phyloP scores from a whole-genome alignment of 2,797 vertebrate genomes.

The Allobates femoralis region DNA sequence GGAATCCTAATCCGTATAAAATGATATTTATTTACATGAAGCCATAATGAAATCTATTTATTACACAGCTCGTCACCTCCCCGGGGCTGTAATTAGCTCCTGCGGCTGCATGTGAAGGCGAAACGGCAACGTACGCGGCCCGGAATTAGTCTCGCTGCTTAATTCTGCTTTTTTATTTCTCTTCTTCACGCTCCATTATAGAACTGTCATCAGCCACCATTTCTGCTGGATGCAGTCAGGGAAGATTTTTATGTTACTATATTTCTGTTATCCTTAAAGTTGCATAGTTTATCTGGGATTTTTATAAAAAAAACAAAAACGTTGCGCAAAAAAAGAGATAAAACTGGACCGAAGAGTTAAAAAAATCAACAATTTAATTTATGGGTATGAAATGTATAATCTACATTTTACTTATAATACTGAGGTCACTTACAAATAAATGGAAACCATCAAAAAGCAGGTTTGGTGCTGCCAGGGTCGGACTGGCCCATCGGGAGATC shows the following conservation, averaged over 20 bases:
- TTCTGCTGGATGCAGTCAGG: background rate
- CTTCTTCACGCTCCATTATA: background rate
- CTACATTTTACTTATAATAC: background rate
- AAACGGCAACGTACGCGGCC: background rate
- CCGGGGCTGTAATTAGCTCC: conserved; percentile 57
- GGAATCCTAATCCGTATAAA: conserved; percentile 49
- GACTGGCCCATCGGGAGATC: too few relatives aligned
- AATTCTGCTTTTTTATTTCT: conserved; percentile 34
- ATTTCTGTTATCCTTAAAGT: background rate
- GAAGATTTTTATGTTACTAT: too few relatives aligned
- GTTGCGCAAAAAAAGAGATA: too few relatives aligned
- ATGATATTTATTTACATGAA: conserved; percentile 61
- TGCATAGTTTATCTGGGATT: background rate
- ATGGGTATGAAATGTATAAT: background rate
- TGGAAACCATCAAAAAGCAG: background rate
- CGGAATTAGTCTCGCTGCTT: conserved; percentile 58
- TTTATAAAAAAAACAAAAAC: too few relatives aligned
- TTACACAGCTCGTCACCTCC: conserved; percentile 57
- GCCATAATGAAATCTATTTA: conserved; percentile 61
- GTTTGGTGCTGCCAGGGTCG: background rate
- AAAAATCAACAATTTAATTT: too few relatives aligned
- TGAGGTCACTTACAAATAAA: background rate
- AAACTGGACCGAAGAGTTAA: too few relatives aligned
- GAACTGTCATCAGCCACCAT: conserved; percentile 12
- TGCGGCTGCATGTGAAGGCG: conserved; percentile 31